Base-by-base conservation (phyloP, 2,888 invertebrate species). In the Serrognathus titanus region DNA sequence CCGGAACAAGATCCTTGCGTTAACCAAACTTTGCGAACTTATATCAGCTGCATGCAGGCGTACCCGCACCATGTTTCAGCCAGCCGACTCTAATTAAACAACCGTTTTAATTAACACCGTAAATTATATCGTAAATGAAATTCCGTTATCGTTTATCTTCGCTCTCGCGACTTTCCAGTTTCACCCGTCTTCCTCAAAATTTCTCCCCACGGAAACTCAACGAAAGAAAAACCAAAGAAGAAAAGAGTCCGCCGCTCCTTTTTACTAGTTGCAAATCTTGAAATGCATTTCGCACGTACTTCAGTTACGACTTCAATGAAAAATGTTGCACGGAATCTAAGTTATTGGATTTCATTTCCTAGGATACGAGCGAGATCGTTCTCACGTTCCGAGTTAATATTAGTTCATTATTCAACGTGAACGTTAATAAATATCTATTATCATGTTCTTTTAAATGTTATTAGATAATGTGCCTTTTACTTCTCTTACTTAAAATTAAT, bases 41-140 rank as follows among this genome's bases (percentile, higher is more conserved):
- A 74, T 74, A 74, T 75, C 74, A 74, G 74, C 70, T 65, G 69
- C 70, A 71, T 73, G 72, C 75, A 75, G 75, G 70, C 74, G 67
- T 68, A 63, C 66, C 65, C 65, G 63, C 69, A 69, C 72, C 75
- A 73, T 75, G 74, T 75, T 75, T 75, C 73, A 75, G 53, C 71
- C 71, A 67, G 67, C 74, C 69, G 69, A 72, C 69, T 75, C 75
- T 78, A 78, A 78, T 79, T 78, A 78, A 79, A 78, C 78, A 75
- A 73, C 76, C 76, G 78, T 78, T 79, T 78, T 79, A 79, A 79
- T 79, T 79, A 79, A 78, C 76, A 72, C 74, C 70, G 73, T 79
- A 76, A 79, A 78, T 79, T 78, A 78, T 76, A 73, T 71, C 75
- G 69, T 73, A 74, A 77, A 78, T 76, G 77, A 77, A 77, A 77